Evolutionary conservation across 92 coral and sea anemone species (phyloP), one percentile per base, ranked within the genome.

Genomic region (Phenganax marumi): DNA sequence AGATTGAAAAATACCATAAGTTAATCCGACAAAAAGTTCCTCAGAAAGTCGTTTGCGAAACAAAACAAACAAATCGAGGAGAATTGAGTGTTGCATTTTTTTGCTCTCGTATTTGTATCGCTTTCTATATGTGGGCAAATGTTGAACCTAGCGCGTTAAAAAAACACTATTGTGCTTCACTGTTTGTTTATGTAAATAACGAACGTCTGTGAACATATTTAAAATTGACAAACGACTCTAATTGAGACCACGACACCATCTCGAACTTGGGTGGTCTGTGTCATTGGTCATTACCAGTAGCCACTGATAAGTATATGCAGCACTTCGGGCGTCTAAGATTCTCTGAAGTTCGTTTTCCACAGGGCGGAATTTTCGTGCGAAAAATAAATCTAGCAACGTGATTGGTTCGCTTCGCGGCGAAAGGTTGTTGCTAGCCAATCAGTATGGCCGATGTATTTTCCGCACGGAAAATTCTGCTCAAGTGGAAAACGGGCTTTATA

Each of bases 131-230:
- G 50, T 8, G 33, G 11, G 72, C 33, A 66, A 66, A 66, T 76
- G 81, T 76, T 76, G 81, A 76, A 76, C 54, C 57, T 54, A 26
- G 50, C 50, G 8, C n/a, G 63, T 56, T 43, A 76, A 50, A 19
- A 76, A 76, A 76, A 76, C 69, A 76, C 52, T 39, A 14, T 57
- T 56, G 65, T 26, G 68, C 68, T 14, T 56, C 68, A 26, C n/a
- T 55, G 81, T 76, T 76, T 76, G 81, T 76, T 76, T 76, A 56
- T 62, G 57, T 56, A 76, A 76, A 76, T 76, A 76, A 76, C 52
- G 62, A 8, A 17, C n/a, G 81, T 76, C 81, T 76, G 81, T 56
- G 68, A 76, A 47, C 65, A 68, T 74, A 74, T 76, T 76, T 76
- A 76, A 54, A 54, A 76, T 76, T 56, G 81, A 76, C 81, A 76